Conservation (phyloP, 2,888 invertebrate species). For the Chelonus formosanus region DNA sequence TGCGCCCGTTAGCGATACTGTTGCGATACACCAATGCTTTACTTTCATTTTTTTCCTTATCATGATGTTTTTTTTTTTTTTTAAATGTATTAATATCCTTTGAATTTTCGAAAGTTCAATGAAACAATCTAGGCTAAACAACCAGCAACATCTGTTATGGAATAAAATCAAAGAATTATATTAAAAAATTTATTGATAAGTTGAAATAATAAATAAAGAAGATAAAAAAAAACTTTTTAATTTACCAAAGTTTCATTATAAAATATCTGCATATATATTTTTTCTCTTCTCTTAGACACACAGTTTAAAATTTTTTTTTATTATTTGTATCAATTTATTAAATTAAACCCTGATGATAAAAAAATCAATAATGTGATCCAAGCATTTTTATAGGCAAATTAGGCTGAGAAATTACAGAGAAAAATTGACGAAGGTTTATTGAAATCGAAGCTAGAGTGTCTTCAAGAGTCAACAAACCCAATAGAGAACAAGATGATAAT, state of each 20-base stretch:
- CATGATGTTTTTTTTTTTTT: conserved; percentile 1
- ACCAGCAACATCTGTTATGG: too few relatives aligned
- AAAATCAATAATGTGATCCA: too few relatives aligned
- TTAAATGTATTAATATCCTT: background rate
- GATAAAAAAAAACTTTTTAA: too few relatives aligned
- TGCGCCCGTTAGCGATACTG: conserved; percentile 58
- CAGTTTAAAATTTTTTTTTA: background rate
- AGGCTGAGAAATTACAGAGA: conserved; percentile 1
- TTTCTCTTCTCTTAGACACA: background rate
- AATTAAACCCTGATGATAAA: too few relatives aligned
- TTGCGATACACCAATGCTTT: conserved; percentile 43
- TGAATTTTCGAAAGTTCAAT: too few relatives aligned
- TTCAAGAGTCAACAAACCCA: conserved; percentile 33
- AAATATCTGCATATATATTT: background rate
- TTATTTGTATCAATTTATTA: background rate
- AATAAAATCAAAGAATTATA: too few relatives aligned
- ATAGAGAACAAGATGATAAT: conserved; percentile 14
- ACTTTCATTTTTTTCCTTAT: background rate
- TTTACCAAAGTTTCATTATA: too few relatives aligned
- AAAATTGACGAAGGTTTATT: conserved; percentile 39
- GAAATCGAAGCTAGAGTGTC: conserved; percentile 34
- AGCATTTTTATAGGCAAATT: too few relatives aligned
- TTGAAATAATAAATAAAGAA: too few relatives aligned
- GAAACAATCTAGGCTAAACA: too few relatives aligned
- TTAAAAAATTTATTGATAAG: too few relatives aligned